Percentiles rank a stretch among this genome's conserved stretches.
Evolutionary conservation across 2,797 vertebrate species (phyloP).

Genomic region (Ptychadena robeensis): DNA sequence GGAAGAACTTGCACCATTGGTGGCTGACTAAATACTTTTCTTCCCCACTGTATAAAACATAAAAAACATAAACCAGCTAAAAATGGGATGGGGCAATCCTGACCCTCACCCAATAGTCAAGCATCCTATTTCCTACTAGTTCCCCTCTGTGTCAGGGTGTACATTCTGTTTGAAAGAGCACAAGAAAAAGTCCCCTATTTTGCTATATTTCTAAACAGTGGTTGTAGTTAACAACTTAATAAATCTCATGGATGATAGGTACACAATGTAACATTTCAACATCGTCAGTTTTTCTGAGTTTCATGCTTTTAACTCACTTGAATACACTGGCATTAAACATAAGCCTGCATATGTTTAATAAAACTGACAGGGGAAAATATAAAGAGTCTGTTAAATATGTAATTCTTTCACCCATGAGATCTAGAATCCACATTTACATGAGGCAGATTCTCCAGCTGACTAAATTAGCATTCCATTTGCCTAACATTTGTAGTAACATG

Average conservation of each 20-base stretch:
- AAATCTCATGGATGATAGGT: neutral
- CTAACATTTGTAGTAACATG: slow-evolving; percentile 56
- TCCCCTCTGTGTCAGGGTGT: too few species aligned
- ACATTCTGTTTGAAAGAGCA: neutral
- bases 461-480: slow-evolving; percentile 60
- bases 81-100: too few species aligned
- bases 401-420: slow-evolving; percentile 51
- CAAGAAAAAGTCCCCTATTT: neutral
- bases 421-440: slow-evolving; percentile 48
- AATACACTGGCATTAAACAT: slow-evolving; percentile 1
- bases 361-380: slow-evolving; percentile 45
- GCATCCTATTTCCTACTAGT: too few species aligned
- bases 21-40: too few species aligned
- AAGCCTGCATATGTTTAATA: slow-evolving; percentile 40
- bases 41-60: too few species aligned
- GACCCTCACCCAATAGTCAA: too few species aligned
- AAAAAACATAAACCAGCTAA: too few species aligned
- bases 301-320: slow-evolving; percentile 10
- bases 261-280: neutral
- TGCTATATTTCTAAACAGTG: neutral
- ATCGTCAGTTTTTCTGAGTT: neutral
- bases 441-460: slow-evolving; percentile 39
- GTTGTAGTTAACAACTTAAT: too few species aligned
- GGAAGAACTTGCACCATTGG: too few species aligned
- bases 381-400: slow-evolving; percentile 53